phyloP scores from a whole-genome alignment of 2,888 invertebrate genomes.

The Tetragnatha montana region DNA sequence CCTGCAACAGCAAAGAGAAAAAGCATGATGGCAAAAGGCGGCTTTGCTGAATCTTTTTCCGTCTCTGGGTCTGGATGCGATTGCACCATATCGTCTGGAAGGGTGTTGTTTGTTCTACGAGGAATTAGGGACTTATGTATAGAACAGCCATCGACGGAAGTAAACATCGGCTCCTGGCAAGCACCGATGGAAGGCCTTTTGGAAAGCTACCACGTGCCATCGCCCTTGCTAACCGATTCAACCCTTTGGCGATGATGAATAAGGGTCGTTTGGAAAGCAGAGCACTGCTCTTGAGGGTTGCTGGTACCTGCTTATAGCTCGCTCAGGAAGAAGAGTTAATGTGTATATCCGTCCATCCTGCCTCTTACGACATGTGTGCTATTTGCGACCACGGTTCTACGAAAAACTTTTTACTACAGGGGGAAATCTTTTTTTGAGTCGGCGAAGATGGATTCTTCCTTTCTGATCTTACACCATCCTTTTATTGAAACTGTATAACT shows the following conservation, averaged over 20 bases:
- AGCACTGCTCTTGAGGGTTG: not conserved
- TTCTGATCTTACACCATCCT: no score
- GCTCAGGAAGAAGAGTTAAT: no score
- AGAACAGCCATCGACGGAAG: not conserved
- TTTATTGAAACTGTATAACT: no score
- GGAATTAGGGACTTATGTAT: not conserved
- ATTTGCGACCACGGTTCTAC: no score
- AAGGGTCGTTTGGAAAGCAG: not conserved
- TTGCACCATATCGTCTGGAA: not conserved
- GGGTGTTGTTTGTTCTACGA: not conserved
- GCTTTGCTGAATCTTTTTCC: not conserved
- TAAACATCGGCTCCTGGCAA: not conserved
- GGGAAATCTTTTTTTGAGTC: no score
- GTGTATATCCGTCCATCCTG: no score
- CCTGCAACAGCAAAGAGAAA: not conserved
- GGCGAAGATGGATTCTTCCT: no score
- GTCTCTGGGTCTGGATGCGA: no score
- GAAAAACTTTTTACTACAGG: no score
- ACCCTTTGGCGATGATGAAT: not conserved
- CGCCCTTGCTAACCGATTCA: not conserved
- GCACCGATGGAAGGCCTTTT: not conserved
- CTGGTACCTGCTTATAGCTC: no score
- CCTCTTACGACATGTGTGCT: no score
- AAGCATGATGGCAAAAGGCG: not conserved
- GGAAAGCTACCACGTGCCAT: not conserved